Evolutionary conservation across 2,888 invertebrate species (phyloP).

Genomic region (Protophormia terraenovae): DNA sequence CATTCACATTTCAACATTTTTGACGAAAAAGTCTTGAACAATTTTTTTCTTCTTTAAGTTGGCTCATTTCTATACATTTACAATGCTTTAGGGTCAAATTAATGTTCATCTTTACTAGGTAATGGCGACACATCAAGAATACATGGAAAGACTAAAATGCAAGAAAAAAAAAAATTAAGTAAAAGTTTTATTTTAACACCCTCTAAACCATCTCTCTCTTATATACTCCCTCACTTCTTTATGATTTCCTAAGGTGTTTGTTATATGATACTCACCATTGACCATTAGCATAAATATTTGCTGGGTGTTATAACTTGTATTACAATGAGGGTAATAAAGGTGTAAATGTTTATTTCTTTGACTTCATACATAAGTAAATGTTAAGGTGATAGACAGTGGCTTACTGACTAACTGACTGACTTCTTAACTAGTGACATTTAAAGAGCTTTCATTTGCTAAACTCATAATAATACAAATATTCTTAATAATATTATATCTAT

Average conservation of each 20-base stretch:
- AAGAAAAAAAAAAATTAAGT: neutral
- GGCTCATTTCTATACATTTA: conserved; percentile 73
- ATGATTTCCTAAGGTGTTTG: neutral
- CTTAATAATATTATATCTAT: conserved; percentile 36
- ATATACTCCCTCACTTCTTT: neutral
- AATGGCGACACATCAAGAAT: conserved; percentile 43
- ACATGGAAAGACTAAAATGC: neutral
- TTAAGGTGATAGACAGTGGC: neutral
- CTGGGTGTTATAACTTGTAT: conserved; percentile 71
- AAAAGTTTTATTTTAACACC: conserved; percentile 39
- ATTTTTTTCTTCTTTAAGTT: conserved; percentile 59
- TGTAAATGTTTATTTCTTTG: conserved; percentile 74
- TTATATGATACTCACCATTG: conserved; percentile 40
- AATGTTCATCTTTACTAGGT: conserved; percentile 53
- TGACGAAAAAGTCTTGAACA: conserved; percentile 52
- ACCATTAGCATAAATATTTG: conserved; percentile 78
- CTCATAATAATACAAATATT: conserved; percentile 6
- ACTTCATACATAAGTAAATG: neutral
- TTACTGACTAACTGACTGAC: conserved; percentile 30
- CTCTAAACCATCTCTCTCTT: neutral
- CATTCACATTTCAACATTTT: too few relatives aligned
- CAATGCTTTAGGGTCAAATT: conserved; percentile 77
- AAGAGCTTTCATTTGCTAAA: neutral
- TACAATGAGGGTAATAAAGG: conserved; percentile 74
- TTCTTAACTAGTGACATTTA: too few relatives aligned